Percentiles rank a stretch among this genome's conserved stretches.
These are phyloP conservation scores for Drosophila repletoides DNA, from an alignment of 1,140 invertebrate genomes.

Conservation along the genomic window DNA sequence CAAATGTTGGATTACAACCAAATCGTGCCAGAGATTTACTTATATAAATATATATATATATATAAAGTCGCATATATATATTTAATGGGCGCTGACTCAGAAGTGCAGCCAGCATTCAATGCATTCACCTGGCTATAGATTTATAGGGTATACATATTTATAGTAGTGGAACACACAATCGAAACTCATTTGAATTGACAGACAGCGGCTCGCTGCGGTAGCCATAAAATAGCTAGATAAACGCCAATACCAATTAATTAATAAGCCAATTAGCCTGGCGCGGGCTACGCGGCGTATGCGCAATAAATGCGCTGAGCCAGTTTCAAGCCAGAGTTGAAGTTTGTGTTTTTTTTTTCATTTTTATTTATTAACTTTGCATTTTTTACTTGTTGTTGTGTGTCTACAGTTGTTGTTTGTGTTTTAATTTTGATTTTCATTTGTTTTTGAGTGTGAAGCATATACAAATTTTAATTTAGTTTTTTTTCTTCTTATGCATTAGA, in stretches of 20 bases:
- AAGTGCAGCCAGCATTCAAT: conserved; percentile 3
- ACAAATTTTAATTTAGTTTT: conserved; percentile 56
- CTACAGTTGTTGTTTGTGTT: conserved; percentile 20
- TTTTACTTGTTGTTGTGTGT: conserved; percentile 34
- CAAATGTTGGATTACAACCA: conserved; percentile 21
- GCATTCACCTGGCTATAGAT: conserved; percentile 10
- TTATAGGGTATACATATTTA: conserved; percentile 20
- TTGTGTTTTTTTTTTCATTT: conserved; percentile 17
- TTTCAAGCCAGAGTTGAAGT: background rate
- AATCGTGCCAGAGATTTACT: conserved; percentile 34
- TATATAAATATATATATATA: background rate
- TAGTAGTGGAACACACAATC: conserved; percentile 20
- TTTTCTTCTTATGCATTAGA: conserved; percentile 14
- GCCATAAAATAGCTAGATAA: conserved; percentile 39
- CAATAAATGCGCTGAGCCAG: conserved; percentile 33
- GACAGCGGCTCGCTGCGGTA: conserved; percentile 30
- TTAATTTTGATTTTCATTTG: conserved; percentile 2
- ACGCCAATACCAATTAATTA: conserved; percentile 66
- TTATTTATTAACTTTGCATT: conserved; percentile 75
- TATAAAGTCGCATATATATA: conserved; percentile 8
- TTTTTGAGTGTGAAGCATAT: conserved; percentile 57
- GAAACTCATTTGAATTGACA: conserved; percentile 48
- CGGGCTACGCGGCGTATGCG: conserved; percentile 55
- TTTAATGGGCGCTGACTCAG: conserved; percentile 13
- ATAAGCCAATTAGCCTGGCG: conserved; percentile 50